Base-by-base conservation (phyloP, 2,888 invertebrate species). In the Acanthosepion pharaonis region DNA sequence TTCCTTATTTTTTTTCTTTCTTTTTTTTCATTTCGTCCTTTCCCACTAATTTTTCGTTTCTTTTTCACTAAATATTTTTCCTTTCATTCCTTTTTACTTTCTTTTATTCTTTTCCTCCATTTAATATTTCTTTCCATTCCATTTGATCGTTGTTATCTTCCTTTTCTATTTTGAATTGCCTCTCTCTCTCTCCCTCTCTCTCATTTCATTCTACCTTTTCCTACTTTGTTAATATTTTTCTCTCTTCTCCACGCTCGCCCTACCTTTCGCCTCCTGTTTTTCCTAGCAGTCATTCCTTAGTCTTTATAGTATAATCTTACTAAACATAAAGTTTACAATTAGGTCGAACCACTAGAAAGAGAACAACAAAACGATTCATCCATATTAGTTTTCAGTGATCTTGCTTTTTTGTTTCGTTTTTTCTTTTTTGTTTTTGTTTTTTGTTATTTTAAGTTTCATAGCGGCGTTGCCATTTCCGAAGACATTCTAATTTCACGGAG, bases 401-500 rank as follows among this genome's bases (percentile, higher is more conserved):
- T n/a, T 64, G 23, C 25, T 8, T 64, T 28, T 8, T 78, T 28
- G 5, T 78, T 11, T 28, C 1, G 6, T 78, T 28, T 78, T 28
- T 9, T 78, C n/a, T 28, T 6, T 78, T 11, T 28, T 0, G 0
- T 78, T 28, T 78, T 28, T 9, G n/a, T 28, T 78, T 78, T 0
- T 28, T 64, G 8, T 28, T 3, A 25, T 78, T 78, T 15, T 78
- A 78, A 78, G 78, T 23, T n/a, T 78, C 78, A 11, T 78, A n/a
- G n/a, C n/a, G 1, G n/a, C 78, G 33, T 78, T n/a, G 33, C 78
- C 78, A 78, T 78, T 78, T 78, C 33, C 78, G 15, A 59, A 78
- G 78, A 78, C 78, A 78, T 78, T 78, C 78, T 78, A 78, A 78
- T 78, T 78, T 78, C 78, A 78, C 78, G 78, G n/a, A n/a, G n/a